Percentiles rank a stretch among this genome's conserved stretches.
Conservation (phyloP, 2,888 invertebrate species). For the Salticus scenicus region DNA sequence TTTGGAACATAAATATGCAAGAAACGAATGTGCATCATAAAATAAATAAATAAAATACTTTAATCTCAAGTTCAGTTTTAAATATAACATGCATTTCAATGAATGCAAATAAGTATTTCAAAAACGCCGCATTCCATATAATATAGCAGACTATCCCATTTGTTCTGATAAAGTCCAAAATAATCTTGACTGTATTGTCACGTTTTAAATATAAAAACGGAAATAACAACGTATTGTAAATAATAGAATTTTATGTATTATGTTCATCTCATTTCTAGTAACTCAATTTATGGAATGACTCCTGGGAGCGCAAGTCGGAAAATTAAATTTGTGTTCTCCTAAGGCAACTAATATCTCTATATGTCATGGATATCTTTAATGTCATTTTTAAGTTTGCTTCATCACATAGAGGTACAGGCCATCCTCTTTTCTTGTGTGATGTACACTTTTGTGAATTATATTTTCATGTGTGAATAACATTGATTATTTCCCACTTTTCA, state of each 20-base stretch:
- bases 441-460: too few species aligned
- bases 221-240: neutral
- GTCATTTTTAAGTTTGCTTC: neutral
- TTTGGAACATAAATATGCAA: too few species aligned
- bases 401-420: too few species aligned
- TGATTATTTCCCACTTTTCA: neutral
- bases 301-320: neutral
- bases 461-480: neutral
- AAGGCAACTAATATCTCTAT: neutral
- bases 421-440: too few species aligned
- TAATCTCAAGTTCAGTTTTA: too few species aligned
- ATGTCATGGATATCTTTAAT: neutral
- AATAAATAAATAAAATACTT: too few species aligned
- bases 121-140: too few species aligned
- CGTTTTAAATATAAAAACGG: constrained; percentile 1
- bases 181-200: neutral
- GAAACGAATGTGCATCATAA: too few species aligned
- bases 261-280: neutral
- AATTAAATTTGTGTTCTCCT: neutral
- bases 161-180: neutral
- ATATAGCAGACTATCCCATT: too few species aligned
- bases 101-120: too few species aligned
- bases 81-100: too few species aligned
- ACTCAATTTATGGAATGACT: neutral
- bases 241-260: neutral